Evolutionary conservation across 1,140 invertebrate genomes (phyloP).

Genomic region (Drosophila lacertosa): DNA sequence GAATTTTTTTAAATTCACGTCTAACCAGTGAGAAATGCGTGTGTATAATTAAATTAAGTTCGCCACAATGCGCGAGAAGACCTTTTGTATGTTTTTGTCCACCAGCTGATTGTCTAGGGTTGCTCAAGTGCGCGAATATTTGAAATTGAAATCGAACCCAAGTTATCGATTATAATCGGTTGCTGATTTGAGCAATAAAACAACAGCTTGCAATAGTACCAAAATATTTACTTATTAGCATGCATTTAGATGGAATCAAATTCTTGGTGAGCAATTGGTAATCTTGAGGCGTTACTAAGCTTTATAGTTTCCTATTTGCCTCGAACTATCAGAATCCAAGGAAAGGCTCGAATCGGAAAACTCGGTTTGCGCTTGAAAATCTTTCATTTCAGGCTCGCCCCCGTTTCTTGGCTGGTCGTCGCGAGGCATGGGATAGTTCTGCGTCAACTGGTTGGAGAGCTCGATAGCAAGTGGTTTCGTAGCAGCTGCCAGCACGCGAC

Average conservation of each 20-base stretch:
- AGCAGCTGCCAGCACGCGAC: slow-evolving; percentile 91
- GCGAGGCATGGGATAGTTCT: slow-evolving; percentile 57
- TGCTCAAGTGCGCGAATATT: background rate
- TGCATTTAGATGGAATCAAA: background rate
- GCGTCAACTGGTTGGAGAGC: slow-evolving; percentile 85
- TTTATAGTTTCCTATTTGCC: background rate
- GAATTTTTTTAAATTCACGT: slow-evolving; percentile 13
- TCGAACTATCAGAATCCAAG: background rate
- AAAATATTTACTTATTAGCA: slow-evolving; percentile 1
- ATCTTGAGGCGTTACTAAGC: background rate
- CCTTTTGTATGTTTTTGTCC: background rate
- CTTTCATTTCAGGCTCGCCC: slow-evolving; percentile 3
- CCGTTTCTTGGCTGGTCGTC: slow-evolving; percentile 44
- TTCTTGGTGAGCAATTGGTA: slow-evolving; percentile 6
- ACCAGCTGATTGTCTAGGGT: slow-evolving; percentile 26
- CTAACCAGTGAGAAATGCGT: slow-evolving; percentile 16
- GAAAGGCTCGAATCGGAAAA: slow-evolving; percentile 50
- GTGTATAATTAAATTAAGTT: slow-evolving; percentile 48
- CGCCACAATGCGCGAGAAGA: background rate
- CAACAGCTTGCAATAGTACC: background rate
- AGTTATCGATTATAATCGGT: background rate
- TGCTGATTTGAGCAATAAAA: background rate
- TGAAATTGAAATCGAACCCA: background rate
- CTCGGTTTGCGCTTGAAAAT: slow-evolving; percentile 58
- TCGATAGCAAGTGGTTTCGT: slow-evolving; percentile 89